Conservation (phyloP, 2,797 vertebrate species). For the Platalea minor region DNA sequence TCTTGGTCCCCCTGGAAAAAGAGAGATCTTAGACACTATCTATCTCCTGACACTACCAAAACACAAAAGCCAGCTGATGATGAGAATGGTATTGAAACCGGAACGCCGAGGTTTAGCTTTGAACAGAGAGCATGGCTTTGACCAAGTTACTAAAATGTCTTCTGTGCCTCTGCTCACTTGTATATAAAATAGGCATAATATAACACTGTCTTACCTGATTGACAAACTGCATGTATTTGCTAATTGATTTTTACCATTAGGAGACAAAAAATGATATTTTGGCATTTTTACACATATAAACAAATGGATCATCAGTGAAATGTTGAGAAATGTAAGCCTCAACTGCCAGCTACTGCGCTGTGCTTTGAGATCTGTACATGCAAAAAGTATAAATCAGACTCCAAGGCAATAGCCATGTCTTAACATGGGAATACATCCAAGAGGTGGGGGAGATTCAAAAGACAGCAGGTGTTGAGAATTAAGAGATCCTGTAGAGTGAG, state of each 20-base stretch:
- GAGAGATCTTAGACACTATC: not conserved
- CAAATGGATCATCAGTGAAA: not conserved
- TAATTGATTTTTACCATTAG: accelerated
- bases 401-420: not conserved
- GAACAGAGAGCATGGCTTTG: not conserved
- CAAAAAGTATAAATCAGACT: not conserved
- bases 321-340: not conserved
- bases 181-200: not conserved
- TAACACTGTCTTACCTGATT: not conserved
- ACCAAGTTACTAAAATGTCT: not conserved
- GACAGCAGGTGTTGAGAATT: not conserved
- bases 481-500: not conserved
- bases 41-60: not conserved
- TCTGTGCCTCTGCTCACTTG: not conserved
- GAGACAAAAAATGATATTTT: not conserved
- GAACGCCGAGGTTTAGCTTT: not conserved
- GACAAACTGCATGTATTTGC: not conserved
- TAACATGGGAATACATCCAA: not conserved
- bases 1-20: not conserved
- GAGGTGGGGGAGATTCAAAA: not conserved
- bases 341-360: accelerated
- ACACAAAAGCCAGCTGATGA: not conserved
- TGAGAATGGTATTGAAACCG: not conserved
- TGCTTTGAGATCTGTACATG: not conserved
- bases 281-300: not conserved